Percentiles rank a stretch among this genome's conserved stretches.
These are phyloP conservation scores for Spisula subtruncata DNA, from an alignment of 2,888 invertebrate species.

Conservation along the genomic window DNA sequence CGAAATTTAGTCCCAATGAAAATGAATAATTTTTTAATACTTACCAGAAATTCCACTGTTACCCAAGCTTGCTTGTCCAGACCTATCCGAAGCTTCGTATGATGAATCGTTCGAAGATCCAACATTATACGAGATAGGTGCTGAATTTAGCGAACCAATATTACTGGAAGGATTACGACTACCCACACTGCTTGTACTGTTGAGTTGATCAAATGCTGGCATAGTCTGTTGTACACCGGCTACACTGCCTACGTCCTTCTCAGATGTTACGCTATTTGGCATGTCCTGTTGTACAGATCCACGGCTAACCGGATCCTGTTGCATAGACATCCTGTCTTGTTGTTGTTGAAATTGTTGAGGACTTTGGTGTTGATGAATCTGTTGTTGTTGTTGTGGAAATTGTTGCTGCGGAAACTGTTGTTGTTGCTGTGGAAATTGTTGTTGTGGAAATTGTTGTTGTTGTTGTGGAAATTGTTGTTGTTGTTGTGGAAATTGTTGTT, in stretches of 20 bases:
- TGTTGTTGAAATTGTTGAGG: background rate
- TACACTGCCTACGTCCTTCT: too few species aligned
- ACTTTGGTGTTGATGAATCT: background rate
- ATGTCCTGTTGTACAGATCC: background rate
- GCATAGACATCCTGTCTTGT: background rate
- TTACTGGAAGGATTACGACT: background rate
- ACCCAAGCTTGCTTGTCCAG: background rate
- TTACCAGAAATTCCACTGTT: background rate
- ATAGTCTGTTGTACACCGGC: background rate
- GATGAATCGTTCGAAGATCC: background rate
- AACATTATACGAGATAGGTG: background rate
- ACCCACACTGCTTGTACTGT: background rate
- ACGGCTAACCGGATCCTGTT: background rate
- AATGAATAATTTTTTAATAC: too few species aligned
- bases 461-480: background rate
- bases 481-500: too few species aligned
- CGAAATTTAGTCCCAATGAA: too few species aligned
- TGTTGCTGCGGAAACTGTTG: background rate
- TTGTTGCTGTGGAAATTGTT: background rate
- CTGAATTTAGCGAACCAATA: background rate
- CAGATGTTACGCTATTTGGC: background rate
- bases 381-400: background rate
- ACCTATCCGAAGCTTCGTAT: background rate
- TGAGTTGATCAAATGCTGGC: slow-evolving; percentile 1
- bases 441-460: background rate